Percentiles rank a stretch among this genome's conserved stretches.
These are phyloP conservation scores for Helicoverpa assulta DNA, from an alignment of 2,888 invertebrate genomes.

Conservation along the genomic window DNA sequence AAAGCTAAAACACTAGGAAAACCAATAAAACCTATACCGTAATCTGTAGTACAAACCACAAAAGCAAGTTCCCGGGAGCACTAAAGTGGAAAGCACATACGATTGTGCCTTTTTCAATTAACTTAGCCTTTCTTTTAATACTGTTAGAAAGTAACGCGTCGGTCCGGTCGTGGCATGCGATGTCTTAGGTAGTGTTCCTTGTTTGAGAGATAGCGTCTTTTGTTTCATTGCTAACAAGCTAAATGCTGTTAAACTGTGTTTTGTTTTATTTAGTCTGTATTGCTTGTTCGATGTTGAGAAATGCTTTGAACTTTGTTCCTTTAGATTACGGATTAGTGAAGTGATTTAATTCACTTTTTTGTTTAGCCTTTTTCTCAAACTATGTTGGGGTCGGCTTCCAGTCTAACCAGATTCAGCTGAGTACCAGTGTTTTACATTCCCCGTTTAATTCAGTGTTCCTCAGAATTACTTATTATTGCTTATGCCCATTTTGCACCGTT, in stretches of 20 bases:
- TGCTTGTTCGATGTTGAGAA: no score
- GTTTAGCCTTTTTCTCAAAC: no score
- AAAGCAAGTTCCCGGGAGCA: constrained; percentile 28
- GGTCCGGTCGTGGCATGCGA: constrained; percentile 42
- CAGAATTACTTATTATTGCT: no score
- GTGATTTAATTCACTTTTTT: no score
- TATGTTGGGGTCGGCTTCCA: no score
- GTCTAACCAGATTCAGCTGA: no score
- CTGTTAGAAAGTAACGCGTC: constrained; percentile 57
- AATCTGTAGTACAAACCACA: constrained; percentile 40
- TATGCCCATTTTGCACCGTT: no score
- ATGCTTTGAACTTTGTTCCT: no score
- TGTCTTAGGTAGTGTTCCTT: constrained; percentile 22
- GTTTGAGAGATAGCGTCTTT: constrained; percentile 32
- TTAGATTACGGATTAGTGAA: no score
- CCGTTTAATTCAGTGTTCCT: no score
- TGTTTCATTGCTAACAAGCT: not conserved
- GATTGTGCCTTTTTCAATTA: constrained; percentile 63
- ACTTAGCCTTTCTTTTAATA: constrained; percentile 61
- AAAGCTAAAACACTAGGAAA: not conserved
- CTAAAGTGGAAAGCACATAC: constrained; percentile 52
- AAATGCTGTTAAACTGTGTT: not conserved
- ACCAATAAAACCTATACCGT: constrained; percentile 33
- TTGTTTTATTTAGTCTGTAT: no score
- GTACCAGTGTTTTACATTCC: no score